Evolutionary conservation across 1,140 invertebrate genomes (phyloP).

Genomic region (Drosophila chauvacae): DNA sequence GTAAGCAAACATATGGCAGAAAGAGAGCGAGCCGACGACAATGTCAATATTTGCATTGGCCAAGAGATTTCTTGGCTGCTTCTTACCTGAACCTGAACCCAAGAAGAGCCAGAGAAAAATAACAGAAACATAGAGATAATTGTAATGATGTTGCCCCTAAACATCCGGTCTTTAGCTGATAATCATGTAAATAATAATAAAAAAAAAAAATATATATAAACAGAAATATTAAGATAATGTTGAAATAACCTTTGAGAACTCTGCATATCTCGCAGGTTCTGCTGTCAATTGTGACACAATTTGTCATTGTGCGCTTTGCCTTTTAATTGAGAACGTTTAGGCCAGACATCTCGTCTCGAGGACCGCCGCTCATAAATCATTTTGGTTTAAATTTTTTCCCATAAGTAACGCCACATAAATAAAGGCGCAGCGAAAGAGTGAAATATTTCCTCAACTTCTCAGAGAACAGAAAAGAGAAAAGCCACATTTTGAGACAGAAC

Average conservation of each 20-base stretch:
- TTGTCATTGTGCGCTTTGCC: conserved; percentile 61
- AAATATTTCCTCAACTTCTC: conserved; percentile 28
- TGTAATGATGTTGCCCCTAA: conserved; percentile 29
- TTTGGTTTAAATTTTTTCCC: conserved; percentile 42
- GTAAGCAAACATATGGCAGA: conserved; percentile 21
- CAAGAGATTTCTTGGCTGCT: conserved; percentile 40
- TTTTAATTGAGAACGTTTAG: conserved; percentile 79
- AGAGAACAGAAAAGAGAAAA: not conserved
- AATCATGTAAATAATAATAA: conserved; percentile 23
- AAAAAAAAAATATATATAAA: not conserved
- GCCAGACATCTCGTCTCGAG: conserved; percentile 58
- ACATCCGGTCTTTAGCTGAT: conserved; percentile 42
- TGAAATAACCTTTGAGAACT: not conserved
- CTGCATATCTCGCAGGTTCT: conserved; percentile 9
- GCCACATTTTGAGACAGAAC: not conserved
- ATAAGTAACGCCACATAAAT: conserved; percentile 83
- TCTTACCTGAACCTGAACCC: conserved; percentile 41
- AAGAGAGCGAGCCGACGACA: conserved; percentile 56
- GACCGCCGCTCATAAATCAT: conserved; percentile 71
- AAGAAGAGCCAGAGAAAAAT: conserved; percentile 3
- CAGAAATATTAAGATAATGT: not conserved
- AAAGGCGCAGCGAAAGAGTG: conserved; percentile 61
- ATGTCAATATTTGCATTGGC: conserved; percentile 78
- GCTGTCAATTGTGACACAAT: conserved; percentile 59
- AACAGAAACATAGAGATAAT: conserved; percentile 43